Evolutionary conservation across 2,113 vertebrate genomes (phyloP).

Genomic region (Aleadryas rufinucha): DNA sequence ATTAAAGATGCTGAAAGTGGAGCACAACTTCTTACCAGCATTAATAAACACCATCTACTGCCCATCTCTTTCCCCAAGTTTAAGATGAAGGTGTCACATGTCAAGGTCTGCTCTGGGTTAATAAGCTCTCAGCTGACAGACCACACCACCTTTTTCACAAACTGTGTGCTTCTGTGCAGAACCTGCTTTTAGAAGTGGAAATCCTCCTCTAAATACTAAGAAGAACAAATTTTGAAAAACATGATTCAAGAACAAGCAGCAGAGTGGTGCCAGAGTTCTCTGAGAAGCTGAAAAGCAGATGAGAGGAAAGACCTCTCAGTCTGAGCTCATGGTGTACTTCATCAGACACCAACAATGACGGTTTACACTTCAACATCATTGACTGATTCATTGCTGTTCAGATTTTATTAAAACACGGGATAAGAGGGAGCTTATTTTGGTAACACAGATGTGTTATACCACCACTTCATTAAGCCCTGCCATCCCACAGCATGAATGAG

Average conservation of each 20-base stretch:
- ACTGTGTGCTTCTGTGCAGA: not conserved
- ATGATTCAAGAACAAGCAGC: not conserved
- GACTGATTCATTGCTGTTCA: not conserved
- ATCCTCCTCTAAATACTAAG: not conserved
- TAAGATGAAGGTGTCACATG: not conserved
- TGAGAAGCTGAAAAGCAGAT: not conserved
- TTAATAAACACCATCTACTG: not conserved
- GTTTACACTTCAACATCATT: not conserved
- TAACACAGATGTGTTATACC: conserved; percentile 1
- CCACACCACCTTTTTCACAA: not conserved
- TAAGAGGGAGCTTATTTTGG: conserved; percentile 22
- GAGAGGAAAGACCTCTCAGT: not conserved
- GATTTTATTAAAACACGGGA: not conserved
- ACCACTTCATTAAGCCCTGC: not conserved
- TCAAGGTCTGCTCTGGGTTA: not conserved
- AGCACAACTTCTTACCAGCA: not conserved
- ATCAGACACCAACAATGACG: not conserved
- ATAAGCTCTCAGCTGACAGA: not conserved
- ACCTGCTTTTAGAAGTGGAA: not conserved
- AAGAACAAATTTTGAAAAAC: not conserved
- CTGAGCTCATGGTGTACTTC: not conserved
- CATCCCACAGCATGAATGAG: not conserved
- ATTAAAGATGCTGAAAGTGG: not conserved
- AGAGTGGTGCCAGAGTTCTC: not conserved
- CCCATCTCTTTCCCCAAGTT: not conserved